Percentiles rank a stretch among this genome's conserved stretches.
These are phyloP conservation scores for Equus quagga DNA, from an alignment of 2,113 vertebrate species.

Conservation along the genomic window DNA sequence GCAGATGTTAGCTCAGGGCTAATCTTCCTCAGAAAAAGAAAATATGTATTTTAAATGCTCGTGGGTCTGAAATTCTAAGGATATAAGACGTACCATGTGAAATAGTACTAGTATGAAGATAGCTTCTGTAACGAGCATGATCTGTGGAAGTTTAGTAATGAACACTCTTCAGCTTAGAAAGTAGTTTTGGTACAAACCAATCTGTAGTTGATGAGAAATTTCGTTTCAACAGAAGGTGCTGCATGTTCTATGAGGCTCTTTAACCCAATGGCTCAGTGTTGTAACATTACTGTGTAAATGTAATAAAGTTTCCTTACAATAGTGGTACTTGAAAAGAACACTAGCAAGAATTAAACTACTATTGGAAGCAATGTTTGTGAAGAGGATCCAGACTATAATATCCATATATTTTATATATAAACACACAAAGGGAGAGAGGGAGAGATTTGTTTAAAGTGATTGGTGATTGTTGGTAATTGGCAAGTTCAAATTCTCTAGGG, in stretches of 20 bases:
- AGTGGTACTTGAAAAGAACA: neutral
- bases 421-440: neutral
- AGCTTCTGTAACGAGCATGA: neutral
- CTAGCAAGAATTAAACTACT: neutral
- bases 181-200: neutral
- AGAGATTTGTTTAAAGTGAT: neutral
- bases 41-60: neutral
- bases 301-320: neutral
- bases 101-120: neutral
- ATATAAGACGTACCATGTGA: neutral
- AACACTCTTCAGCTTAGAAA: neutral
- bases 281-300: neutral
- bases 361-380: neutral
- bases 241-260: neutral
- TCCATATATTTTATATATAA: neutral
- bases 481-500: neutral
- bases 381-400: neutral
- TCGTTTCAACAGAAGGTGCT: neutral
- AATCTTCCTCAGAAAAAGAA: neutral
- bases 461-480: neutral
- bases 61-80: neutral
- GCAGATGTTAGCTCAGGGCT: no score
- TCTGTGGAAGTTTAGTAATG: neutral
- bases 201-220: neutral
- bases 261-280: neutral